These are phyloP conservation scores for Lacerta viridis DNA, from an alignment of 2,797 vertebrate genomes.

Conservation along the genomic window DNA sequence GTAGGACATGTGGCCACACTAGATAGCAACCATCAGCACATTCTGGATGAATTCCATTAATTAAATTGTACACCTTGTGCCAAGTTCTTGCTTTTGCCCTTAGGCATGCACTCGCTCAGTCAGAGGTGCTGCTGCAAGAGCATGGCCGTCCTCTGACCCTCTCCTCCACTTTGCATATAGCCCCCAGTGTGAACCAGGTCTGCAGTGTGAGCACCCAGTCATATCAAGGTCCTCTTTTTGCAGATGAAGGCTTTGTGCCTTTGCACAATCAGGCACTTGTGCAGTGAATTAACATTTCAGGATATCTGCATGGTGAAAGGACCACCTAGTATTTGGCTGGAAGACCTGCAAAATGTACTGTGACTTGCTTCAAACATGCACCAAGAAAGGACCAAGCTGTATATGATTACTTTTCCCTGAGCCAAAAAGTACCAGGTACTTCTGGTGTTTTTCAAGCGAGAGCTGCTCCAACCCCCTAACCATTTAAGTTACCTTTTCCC, in stretches of 20 bases:
- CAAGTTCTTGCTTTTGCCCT: background rate
- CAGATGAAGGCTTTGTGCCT: background rate
- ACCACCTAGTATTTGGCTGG: background rate
- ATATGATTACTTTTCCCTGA: background rate
- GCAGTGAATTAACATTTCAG: background rate
- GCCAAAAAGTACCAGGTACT: background rate
- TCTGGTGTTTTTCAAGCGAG: background rate
- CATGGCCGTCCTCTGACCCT: background rate
- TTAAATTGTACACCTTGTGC: background rate
- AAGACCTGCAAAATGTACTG: background rate
- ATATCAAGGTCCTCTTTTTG: background rate
- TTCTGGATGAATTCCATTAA: background rate
- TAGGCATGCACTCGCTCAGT: background rate
- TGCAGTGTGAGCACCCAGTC: background rate
- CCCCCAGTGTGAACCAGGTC: background rate
- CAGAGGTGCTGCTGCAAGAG: background rate
- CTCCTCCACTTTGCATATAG: background rate
- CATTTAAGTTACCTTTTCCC: background rate
- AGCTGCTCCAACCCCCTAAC: background rate
- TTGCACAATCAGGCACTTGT: background rate
- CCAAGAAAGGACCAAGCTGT: background rate
- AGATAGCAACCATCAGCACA: background rate
- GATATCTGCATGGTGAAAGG: background rate
- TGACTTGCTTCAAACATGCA: background rate
- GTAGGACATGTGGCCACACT: no score